Percentiles rank a stretch among this genome's conserved stretches.
These are phyloP conservation scores for Copsychus sechellarum DNA, from an alignment of 2,113 vertebrate genomes.

Conservation along the genomic window DNA sequence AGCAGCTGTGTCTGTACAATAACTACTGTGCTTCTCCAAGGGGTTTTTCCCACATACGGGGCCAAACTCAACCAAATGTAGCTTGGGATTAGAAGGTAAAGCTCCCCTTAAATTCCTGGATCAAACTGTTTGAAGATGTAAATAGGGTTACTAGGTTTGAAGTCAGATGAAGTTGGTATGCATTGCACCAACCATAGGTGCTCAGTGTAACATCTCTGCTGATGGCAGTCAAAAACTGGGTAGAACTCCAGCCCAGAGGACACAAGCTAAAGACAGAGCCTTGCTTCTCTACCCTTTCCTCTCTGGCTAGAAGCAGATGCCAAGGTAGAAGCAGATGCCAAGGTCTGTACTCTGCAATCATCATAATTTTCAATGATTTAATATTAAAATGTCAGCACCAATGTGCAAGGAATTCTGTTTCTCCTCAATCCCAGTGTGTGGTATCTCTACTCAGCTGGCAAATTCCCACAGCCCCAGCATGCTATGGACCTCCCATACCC, in stretches of 20 bases:
- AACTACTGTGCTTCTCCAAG: constrained; percentile 29
- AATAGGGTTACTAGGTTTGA: background rate
- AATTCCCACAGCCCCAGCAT: background rate
- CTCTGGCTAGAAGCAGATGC: background rate
- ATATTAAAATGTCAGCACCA: background rate
- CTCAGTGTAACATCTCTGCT: background rate
- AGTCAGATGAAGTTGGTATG: background rate
- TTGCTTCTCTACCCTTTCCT: background rate
- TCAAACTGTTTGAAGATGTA: background rate
- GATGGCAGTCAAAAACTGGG: background rate
- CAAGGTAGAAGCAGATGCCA: background rate
- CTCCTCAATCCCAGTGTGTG: background rate
- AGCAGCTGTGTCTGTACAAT: background rate
- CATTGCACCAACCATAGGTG: background rate
- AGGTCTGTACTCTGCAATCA: background rate
- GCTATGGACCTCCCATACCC: background rate
- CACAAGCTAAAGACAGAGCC: background rate
- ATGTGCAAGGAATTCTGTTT: background rate
- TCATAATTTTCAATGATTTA: background rate
- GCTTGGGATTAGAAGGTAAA: background rate
- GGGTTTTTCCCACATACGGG: background rate
- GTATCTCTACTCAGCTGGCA: background rate
- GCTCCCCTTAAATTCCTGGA: background rate
- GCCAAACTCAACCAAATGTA: constrained; percentile 8
- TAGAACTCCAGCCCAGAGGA: background rate